Evolutionary conservation across 2,797 vertebrate species (phyloP).

Genomic region (Aotus griseimembra): DNA sequence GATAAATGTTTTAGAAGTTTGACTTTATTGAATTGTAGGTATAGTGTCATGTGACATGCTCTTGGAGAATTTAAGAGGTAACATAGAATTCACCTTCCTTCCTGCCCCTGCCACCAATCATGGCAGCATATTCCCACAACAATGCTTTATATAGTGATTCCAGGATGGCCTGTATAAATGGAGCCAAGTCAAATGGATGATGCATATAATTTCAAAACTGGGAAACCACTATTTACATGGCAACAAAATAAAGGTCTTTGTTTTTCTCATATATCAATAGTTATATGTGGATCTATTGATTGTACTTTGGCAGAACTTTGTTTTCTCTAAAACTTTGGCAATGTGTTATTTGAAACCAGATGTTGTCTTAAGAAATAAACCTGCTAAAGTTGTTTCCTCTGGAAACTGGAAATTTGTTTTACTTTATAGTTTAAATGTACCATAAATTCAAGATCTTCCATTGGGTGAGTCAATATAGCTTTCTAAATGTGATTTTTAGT

Average conservation of each 20-base stretch:
- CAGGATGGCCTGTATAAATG: not conserved
- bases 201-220: not conserved
- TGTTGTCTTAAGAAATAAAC: not conserved
- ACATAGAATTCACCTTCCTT: not conserved
- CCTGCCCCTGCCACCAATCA: not conserved
- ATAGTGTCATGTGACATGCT: not conserved
- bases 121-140: not conserved
- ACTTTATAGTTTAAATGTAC: not conserved
- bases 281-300: not conserved
- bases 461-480: not conserved
- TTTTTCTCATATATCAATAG: not conserved
- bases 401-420: slow-evolving; percentile 21
- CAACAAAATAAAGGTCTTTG: not conserved
- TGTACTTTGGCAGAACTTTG: not conserved
- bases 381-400: not conserved
- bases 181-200: not conserved
- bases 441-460: not conserved
- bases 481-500: not conserved
- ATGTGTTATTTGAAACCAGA: not conserved
- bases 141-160: not conserved
- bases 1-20: slow-evolving; percentile 6
- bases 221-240: not conserved
- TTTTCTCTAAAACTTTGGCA: not conserved
- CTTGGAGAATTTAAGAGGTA: not conserved
- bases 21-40: not conserved